phyloP scores from a whole-genome alignment of 2,113 vertebrate genomes.

The Hylia prasina region DNA sequence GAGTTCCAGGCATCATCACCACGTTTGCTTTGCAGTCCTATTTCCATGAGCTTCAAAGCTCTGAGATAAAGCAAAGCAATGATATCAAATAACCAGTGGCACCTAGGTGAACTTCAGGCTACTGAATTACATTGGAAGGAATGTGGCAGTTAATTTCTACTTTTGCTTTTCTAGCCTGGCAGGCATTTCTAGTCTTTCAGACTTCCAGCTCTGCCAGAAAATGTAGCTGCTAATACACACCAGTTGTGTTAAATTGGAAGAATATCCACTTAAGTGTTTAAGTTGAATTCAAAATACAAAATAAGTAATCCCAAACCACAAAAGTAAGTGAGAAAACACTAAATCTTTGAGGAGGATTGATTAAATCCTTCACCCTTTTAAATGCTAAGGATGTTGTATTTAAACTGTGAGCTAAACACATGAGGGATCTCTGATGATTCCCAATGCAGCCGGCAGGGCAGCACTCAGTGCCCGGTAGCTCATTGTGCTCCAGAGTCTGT shows the following conservation, averaged over 20 bases:
- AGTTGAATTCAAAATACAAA: constrained; percentile 36
- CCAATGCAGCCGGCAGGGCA: background rate
- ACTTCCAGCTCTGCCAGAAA: constrained; percentile 28
- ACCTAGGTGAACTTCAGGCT: constrained; percentile 20
- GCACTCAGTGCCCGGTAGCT: background rate
- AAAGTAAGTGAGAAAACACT: background rate
- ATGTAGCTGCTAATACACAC: background rate
- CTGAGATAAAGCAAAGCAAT: constrained; percentile 11
- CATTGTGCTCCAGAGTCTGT: background rate
- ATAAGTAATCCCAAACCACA: constrained; percentile 30
- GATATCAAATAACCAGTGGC: background rate
- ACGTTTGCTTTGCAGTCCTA: background rate
- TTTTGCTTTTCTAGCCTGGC: background rate
- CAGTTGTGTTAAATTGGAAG: constrained; percentile 1
- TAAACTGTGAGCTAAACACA: background rate
- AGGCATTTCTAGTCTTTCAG: background rate
- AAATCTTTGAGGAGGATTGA: constrained; percentile 53
- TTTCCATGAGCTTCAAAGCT: background rate
- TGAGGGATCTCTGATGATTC: background rate
- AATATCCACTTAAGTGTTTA: background rate
- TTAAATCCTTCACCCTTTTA: constrained; percentile 48
- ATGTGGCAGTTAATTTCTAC: background rate
- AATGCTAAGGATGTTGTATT: constrained; percentile 16
- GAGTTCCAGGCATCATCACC: background rate
- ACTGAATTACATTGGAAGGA: constrained; percentile 8